Evolutionary conservation across 1,140 invertebrate genomes (phyloP), one percentile per base, ranked within the genome.

Genomic region (Cotesia vestalis): DNA sequence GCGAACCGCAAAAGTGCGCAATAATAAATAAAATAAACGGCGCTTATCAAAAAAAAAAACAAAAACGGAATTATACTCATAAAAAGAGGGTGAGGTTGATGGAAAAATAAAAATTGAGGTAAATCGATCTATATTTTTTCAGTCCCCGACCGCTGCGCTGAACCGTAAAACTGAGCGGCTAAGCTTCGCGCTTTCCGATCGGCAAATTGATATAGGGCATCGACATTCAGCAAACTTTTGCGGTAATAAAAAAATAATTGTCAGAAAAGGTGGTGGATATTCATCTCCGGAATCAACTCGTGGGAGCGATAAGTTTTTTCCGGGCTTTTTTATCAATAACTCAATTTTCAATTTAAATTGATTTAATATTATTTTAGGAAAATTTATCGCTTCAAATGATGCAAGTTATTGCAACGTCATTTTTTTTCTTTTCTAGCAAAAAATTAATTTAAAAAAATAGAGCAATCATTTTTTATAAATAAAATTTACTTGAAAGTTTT

Each of bases 111-210:
- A 27, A 27, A 27, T 27, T 27, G 27, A 27, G 9, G 14, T 35
- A 59, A 64, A 36, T 66, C 55, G 40, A 72, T 59, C 27, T 27
- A 40, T 72, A 36, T 63, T 74, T 74, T 74, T 73, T 73, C 11
- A 46, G 40, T 27, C 27, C 27, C 36, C 38, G 62, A 53, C 40
- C 55, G 40, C n/a, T 60, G 27, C 62, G 59, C 52, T 71, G 74
- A 75, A 75, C 71, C 74, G 51, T 73, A 67, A 62, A 75, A 75
- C 59, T 57, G 66, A 55, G 36, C 51, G 40, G 46, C 51, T 69
- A 68, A 73, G 68, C 63, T 73, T 73, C 72, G 40, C 71, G 75
- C 68, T 71, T 76, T 63, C 71, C 75, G 67, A 72, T 76, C 75
- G 64, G 67, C 73, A 74, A 76, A 74, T 76, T 67, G 9, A 74